phyloP scores from a whole-genome alignment of 2,888 invertebrate genomes.

The Acanthococcus lagerstroemiae region DNA sequence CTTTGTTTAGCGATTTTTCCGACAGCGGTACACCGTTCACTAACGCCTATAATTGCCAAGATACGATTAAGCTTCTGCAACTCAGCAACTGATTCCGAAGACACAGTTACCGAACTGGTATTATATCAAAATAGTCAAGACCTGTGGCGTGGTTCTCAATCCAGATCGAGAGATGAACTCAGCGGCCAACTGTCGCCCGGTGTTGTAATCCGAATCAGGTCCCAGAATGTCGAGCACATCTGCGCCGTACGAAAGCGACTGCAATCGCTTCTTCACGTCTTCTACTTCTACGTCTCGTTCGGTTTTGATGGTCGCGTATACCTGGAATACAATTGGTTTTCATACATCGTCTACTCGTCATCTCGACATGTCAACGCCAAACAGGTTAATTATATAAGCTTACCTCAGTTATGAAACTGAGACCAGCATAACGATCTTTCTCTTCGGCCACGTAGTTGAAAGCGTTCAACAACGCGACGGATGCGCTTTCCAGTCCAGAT shows the following conservation, averaged over 20 bases:
- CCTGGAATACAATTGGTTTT: constrained; percentile 42
- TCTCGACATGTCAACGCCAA: not conserved
- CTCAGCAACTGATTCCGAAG: not conserved
- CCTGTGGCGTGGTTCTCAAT: constrained; percentile 56
- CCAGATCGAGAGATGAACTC: constrained; percentile 73
- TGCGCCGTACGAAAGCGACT: constrained; percentile 49
- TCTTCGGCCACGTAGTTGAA: constrained; percentile 80
- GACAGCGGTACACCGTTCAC: constrained; percentile 85
- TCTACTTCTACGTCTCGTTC: constrained; percentile 50
- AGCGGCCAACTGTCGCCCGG: constrained; percentile 66
- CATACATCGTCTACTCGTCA: not conserved
- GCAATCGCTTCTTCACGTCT: constrained; percentile 59
- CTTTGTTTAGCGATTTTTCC: constrained; percentile 56
- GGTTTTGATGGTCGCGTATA: constrained; percentile 48
- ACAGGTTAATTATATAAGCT: constrained; percentile 37
- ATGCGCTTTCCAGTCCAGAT: constrained; percentile 56
- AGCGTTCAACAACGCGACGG: constrained; percentile 74
- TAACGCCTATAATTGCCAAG: constrained; percentile 59
- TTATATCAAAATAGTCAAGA: constrained; percentile 37
- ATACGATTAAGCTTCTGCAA: not conserved
- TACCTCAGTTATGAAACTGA: constrained; percentile 75
- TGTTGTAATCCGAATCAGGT: constrained; percentile 83
- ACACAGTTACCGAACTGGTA: not conserved
- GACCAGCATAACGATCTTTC: constrained; percentile 62
- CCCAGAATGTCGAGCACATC: constrained; percentile 69